Evolutionary conservation across 2,113 vertebrate species (phyloP).

Genomic region (Archilochus colubris): DNA sequence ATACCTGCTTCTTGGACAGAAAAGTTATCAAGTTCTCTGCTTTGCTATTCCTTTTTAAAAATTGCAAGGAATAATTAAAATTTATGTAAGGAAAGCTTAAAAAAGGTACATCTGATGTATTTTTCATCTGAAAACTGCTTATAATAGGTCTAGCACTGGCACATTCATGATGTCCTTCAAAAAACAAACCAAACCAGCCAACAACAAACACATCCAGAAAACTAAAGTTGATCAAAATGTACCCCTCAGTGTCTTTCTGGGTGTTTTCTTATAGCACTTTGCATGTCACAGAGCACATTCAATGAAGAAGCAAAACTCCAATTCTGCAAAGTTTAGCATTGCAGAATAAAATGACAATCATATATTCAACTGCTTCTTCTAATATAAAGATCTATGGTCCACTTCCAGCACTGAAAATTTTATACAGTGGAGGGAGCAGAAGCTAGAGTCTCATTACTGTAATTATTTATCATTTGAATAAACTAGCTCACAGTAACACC

Average conservation of each 20-base stretch:
- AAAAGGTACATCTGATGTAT: neutral
- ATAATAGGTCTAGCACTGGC: neutral
- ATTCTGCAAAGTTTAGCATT: neutral
- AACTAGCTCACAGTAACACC: neutral
- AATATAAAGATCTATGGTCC: neutral
- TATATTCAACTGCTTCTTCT: neutral
- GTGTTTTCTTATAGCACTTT: neutral
- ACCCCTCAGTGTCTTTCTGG: neutral
- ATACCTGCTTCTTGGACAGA: neutral
- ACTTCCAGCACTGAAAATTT: neutral
- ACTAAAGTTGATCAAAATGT: neutral
- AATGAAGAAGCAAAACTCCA: neutral
- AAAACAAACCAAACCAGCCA: neutral
- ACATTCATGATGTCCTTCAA: neutral
- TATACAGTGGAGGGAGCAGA: neutral
- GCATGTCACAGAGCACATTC: neutral
- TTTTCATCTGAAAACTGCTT: neutral
- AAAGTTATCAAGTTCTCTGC: neutral
- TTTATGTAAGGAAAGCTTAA: neutral
- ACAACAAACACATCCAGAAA: neutral
- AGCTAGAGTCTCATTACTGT: neutral
- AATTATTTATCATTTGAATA: neutral
- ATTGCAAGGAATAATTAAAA: neutral
- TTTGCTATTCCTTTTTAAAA: neutral
- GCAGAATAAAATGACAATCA: neutral